Evolutionary conservation across 2,888 invertebrate genomes (phyloP), one percentile per base, ranked within the genome.

Genomic region (Oligia strigilis): DNA sequence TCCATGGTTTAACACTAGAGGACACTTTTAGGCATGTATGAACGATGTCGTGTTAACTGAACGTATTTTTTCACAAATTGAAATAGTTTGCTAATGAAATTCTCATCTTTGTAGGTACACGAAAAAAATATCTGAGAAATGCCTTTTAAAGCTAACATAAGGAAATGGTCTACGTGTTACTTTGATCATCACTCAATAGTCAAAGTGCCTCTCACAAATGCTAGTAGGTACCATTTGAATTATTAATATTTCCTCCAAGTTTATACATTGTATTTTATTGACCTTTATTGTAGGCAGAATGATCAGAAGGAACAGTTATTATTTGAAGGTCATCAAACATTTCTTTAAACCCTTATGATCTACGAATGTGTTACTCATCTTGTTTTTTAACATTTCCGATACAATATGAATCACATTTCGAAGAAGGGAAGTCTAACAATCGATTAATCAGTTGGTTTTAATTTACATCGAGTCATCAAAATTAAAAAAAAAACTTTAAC

Each of bases 381-480:
- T 66, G 78, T 78, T 83, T 81, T 70, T 85, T 83, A 80, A 82
- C 29, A 78, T 78, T 77, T 86, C 75, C 69, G 64, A 77, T 75
- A 80, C 55, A 81, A 73, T 60, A 67, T 86, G 81, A 79, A 70
- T 83, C 86, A 86, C 72, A 77, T 79, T 88, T 87, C 86, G 60
- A 55, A 81, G 85, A 90, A 90, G 89, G 90, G 89, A 89, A 90
- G 86, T 82, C 78, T 88, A 90, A 94, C 93, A 95, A 95, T 92
- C 80, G 88, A 89, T 90, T 92, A 93, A 94, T 94, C 92, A 94
- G 89, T 88, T 84, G 84, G 87, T 84, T 89, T 91, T 89, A 92
- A 93, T 93, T 93, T 92, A 88, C 90, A 92, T 92, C 84, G 88
- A 84, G 62, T 90, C 90, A 90, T 90, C 91, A 90, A 92, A 88